These are phyloP conservation scores for Oxystoma pomonae DNA, from an alignment of 2,888 invertebrate species.

Conservation along the genomic window DNA sequence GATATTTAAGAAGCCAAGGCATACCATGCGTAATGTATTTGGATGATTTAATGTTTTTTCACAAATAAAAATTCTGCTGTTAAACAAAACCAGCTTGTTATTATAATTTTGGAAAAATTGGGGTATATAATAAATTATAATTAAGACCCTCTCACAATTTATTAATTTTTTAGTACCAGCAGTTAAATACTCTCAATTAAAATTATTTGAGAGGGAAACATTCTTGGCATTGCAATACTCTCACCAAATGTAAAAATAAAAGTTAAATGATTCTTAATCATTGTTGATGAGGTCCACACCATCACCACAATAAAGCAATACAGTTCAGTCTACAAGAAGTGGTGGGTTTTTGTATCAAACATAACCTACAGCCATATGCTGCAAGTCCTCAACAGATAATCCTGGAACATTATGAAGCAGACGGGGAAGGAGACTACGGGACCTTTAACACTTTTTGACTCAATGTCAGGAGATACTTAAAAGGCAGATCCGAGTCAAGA, in stretches of 20 bases:
- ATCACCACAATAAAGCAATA: not conserved
- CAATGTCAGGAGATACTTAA: conserved; percentile 6
- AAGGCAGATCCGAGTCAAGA: conserved; percentile 3
- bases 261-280: not conserved
- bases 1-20: conserved; percentile 17
- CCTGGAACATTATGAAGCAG: not conserved
- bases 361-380: too few relatives aligned
- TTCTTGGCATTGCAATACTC: too few relatives aligned
- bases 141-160: not conserved
- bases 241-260: not conserved
- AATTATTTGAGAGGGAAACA: not conserved
- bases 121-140: conserved; percentile 26
- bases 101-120: conserved; percentile 14
- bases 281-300: not conserved
- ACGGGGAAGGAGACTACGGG: not conserved
- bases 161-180: not conserved
- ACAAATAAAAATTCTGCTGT: conserved; percentile 12
- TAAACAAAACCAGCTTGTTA: conserved; percentile 4
- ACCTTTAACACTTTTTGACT: conserved; percentile 1
- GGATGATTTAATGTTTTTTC: conserved; percentile 25
- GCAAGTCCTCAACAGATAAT: not conserved
- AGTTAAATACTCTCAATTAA: not conserved
- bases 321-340: not conserved
- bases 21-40: conserved; percentile 23
- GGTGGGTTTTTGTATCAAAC: not conserved